Evolutionary conservation across 2,113 vertebrate genomes (phyloP).

Genomic region (Indicator indicator): DNA sequence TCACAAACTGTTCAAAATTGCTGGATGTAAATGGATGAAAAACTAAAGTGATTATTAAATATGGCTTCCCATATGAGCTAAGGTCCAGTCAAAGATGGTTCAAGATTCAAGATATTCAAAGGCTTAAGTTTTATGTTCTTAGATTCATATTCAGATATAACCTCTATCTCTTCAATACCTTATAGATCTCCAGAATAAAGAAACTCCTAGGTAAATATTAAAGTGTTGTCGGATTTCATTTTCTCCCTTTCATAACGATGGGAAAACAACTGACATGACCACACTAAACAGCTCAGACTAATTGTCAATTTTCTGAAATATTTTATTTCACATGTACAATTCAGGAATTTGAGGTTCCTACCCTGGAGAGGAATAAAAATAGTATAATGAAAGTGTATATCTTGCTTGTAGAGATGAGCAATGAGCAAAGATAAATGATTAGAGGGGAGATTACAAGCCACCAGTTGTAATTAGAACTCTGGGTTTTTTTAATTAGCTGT

Average conservation of each 20-base stretch:
- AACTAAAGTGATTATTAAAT: not conserved
- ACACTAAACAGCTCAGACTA: not conserved
- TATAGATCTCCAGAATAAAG: not conserved
- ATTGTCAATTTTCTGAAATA: not conserved
- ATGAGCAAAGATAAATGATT: not conserved
- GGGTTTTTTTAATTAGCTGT: not conserved
- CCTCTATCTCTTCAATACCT: not conserved
- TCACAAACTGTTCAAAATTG: not conserved
- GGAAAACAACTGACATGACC: not conserved
- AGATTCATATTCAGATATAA: not conserved
- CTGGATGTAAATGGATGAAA: not conserved
- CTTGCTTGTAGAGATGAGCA: not conserved
- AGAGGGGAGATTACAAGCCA: not conserved
- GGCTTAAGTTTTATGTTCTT: not conserved
- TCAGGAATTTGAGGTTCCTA: not conserved
- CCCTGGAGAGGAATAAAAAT: not conserved
- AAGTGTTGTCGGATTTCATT: not conserved
- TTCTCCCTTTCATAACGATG: not conserved
- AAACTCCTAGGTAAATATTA: not conserved
- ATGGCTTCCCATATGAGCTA: not conserved
- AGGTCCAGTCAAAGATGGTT: not conserved
- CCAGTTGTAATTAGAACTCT: not conserved
- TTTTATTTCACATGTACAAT: not conserved
- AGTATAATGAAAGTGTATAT: not conserved
- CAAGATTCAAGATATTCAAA: not conserved